Conservation (phyloP, 2,888 invertebrate species). For the Spisula subtruncata region DNA sequence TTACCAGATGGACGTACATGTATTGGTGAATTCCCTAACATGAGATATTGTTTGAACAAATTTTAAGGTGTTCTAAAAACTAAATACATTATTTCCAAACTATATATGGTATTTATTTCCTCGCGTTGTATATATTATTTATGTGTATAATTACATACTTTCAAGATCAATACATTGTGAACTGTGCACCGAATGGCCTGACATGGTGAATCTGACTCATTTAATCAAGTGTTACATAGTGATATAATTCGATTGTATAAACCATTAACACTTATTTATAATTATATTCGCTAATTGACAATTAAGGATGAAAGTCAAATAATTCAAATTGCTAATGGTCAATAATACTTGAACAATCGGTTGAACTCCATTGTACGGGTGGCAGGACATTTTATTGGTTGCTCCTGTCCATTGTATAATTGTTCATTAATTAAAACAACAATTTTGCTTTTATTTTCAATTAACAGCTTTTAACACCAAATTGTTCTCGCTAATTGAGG, state of each 20-base stretch:
- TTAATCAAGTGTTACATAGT: not conserved
- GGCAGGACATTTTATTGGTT: not conserved
- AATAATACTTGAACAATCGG: not conserved
- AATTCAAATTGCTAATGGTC: not conserved
- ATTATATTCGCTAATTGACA: not conserved
- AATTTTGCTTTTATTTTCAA: not conserved
- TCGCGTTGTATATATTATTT: no score
- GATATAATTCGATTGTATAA: not conserved
- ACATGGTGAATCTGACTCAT: not conserved
- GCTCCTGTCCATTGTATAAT: not conserved
- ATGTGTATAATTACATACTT: no score
- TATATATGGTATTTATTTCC: no score
- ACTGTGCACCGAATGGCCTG: no score
- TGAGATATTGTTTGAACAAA: no score
- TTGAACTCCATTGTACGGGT: not conserved
- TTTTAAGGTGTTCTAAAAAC: no score
- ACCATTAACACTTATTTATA: not conserved
- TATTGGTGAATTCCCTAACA: no score
- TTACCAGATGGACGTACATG: no score
- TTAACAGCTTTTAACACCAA: not conserved
- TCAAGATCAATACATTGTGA: no score
- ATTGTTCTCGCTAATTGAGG: slow-evolving; percentile 12
- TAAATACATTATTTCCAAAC: no score
- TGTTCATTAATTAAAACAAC: not conserved
- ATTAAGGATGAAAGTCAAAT: not conserved